Evolutionary conservation across 2,797 vertebrate genomes (phyloP), one percentile per base, ranked within the genome.

Genomic region (Microctenopoma lineatum): DNA sequence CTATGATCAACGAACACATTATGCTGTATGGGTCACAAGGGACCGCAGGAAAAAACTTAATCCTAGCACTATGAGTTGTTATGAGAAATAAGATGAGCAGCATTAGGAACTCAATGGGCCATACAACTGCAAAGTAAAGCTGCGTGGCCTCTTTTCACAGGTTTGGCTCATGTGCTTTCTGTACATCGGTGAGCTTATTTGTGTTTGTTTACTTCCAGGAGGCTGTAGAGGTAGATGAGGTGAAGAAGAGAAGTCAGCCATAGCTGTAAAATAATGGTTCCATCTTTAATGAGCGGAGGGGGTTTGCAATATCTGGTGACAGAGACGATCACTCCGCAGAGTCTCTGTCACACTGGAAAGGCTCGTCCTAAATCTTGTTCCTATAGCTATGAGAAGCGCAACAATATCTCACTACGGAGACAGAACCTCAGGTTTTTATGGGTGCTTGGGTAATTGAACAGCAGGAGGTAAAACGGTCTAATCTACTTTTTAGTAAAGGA

Each of bases 361-460:
- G 54, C 73, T 84, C 69, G 42, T 80, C 87, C 77, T 92, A 91
- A 93, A 93, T 93, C 90, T 90, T 60, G 16, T 70, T 80, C 73
- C 81, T 83, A 89, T 81, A 87, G 81, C 90, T 25, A 57, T 50
- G 69, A 76, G 84, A 70, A 39, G 76, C 21, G 34, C 26, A 18
- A 77, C 84, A 27, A 82, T 85, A 84, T 84, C 77, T 89, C 87
- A 87, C 88, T 72, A 75, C 15, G 1, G 83, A 87, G 89, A 77
- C 73, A 58, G 54, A 76, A 81, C 80, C 71, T 79, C 48, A 52
- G 78, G 57, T 71, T 90, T 91, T 93, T 93, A 93, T 81, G 76
- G 84, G 44, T 61, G 81, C 80, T 81, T 42, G 79, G 87, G 88
- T 89, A 92, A 93, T 91, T 92, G 87, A 92, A 85, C 84, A 87